Evolutionary conservation across 2,888 invertebrate genomes (phyloP), one percentile per base, ranked within the genome.

Genomic region (Cheilosia scutellata): DNA sequence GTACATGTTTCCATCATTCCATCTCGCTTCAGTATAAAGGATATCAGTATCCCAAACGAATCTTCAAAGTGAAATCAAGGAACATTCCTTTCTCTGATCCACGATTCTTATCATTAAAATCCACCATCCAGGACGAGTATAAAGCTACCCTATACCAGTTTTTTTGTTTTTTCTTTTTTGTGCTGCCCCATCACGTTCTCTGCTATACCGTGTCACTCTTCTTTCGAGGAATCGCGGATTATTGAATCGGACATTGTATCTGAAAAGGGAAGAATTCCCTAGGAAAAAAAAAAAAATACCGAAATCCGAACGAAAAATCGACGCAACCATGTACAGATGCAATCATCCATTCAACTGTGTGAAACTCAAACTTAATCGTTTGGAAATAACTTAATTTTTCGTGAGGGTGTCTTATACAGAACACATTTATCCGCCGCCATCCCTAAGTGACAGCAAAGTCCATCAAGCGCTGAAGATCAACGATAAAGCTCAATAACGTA

Each of bases 331-430:
- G 87, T 77, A 87, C 76, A 70, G 79, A 79, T 79, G 79, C 77
- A 77, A 77, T 82, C 66, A 79, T 77, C 84, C 87, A 65, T 76
- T 84, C 70, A 84, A 71, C 60, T 88, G 88, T 87, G 78, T 75
- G 80, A 87, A 88, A 88, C 87, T 87, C 88, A 86, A 88, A 88
- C 66, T 88, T 87, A 88, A 88, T 88, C 88, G 88, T 60, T 87
- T 83, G 88, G 88, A 88, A 88, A 88, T 88, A 88, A 88, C 80
- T 88, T 88, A 87, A 88, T 88, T 86, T 80, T 77, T 70, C 55
- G 57, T 44, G 47, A 42, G 57, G 49, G 49, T 53, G 27, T 49
- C 58, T 62, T 62, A 47, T 62, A 55, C 31, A 13, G 66, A 40
- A 55, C 42, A 72, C 72, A 55, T 63, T 62, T 51, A 71, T 63